Evolutionary conservation across 2,888 invertebrate species (phyloP).

Genomic region (Drepana falcataria): DNA sequence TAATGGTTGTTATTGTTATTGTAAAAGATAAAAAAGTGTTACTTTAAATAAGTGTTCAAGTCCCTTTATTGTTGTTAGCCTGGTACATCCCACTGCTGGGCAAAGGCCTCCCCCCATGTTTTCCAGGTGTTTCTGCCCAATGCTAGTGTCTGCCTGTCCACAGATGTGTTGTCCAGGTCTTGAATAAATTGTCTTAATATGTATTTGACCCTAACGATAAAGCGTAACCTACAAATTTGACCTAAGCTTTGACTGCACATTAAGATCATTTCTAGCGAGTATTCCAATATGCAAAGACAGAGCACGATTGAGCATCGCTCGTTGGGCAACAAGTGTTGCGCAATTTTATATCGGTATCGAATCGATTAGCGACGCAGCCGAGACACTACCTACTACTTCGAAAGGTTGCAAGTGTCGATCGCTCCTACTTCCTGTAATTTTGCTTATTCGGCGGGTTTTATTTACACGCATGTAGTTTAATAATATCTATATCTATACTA

Average conservation of each 20-base stretch:
- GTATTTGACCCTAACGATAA: too few species aligned
- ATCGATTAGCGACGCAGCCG: conserved; percentile 14
- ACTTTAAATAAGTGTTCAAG: too few species aligned
- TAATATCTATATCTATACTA: too few species aligned
- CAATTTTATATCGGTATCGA: conserved; percentile 15
- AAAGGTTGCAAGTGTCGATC: conserved; percentile 8
- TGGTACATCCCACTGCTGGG: too few species aligned
- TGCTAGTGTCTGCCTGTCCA: too few species aligned
- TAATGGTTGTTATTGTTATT: too few species aligned
- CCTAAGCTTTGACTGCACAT: neutral
- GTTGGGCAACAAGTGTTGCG: conserved; percentile 14
- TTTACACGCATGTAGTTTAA: neutral
- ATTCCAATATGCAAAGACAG: neutral
- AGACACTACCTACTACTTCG: conserved; percentile 9
- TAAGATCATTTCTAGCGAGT: neutral
- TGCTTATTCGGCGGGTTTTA: neutral
- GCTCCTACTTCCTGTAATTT: conserved; percentile 6
- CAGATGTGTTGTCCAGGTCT: too few species aligned
- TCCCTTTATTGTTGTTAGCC: too few species aligned
- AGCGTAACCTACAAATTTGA: neutral
- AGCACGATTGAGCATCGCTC: conserved; percentile 1
- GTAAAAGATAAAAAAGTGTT: too few species aligned
- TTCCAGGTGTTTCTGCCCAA: too few species aligned
- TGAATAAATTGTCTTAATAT: too few species aligned
- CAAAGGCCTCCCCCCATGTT: too few species aligned